These are phyloP conservation scores for Epizoanthus stellaris DNA, from an alignment of 92 coral and sea anemone species.

Conservation along the genomic window DNA sequence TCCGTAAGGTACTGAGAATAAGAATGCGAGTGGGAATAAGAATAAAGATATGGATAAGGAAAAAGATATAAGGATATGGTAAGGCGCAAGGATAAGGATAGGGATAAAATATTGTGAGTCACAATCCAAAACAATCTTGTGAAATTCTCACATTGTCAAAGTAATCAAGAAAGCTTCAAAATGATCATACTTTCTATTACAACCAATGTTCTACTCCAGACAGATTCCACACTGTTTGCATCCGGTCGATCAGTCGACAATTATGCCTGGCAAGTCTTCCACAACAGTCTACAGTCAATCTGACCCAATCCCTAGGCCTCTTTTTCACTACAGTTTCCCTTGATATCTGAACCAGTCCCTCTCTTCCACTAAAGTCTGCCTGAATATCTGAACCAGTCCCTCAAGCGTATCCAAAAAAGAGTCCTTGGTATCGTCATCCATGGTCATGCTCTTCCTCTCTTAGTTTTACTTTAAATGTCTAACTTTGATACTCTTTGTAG, in stretches of 20 bases:
- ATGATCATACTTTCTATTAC: slow-evolving; percentile 26
- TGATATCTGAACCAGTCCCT: too few relatives aligned
- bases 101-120: slow-evolving; percentile 15
- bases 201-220: background rate
- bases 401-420: slow-evolving; percentile 30
- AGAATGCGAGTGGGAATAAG: too few relatives aligned
- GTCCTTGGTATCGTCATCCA: slow-evolving; percentile 4
- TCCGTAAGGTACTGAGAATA: too few relatives aligned
- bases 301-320: too few relatives aligned
- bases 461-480: slow-evolving; percentile 21
- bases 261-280: slow-evolving; percentile 37
- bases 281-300: background rate
- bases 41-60: too few relatives aligned
- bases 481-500: slow-evolving; percentile 20
- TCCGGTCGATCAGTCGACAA: slow-evolving; percentile 8
- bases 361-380: background rate
- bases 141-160: slow-evolving; percentile 28
- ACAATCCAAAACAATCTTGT: slow-evolving; percentile 1
- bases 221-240: slow-evolving; percentile 6
- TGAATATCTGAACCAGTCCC: slow-evolving; percentile 9
- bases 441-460: slow-evolving; percentile 30
- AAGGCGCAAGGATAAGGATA: too few relatives aligned
- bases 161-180: slow-evolving; percentile 33
- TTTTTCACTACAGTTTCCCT: too few relatives aligned
- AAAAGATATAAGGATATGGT: too few relatives aligned